Conservation (phyloP, 2,797 vertebrate species). For the Schizothorax lantsangensis region DNA sequence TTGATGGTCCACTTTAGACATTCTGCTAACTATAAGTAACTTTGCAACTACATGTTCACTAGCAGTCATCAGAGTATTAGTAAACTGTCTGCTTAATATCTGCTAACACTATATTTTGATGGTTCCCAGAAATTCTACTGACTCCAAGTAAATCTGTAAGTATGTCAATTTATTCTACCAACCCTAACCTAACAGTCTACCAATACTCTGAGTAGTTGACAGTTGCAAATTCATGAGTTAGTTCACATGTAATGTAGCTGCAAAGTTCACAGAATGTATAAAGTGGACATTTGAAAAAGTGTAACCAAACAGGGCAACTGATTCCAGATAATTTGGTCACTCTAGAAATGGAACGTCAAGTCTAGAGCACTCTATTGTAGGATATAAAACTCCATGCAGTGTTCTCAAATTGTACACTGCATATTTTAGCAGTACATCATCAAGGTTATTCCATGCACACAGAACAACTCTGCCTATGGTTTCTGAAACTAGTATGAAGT, state of each 20-base stretch:
- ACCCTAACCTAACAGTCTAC: background rate
- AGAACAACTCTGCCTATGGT: background rate
- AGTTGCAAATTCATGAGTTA: background rate
- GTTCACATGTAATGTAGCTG: background rate
- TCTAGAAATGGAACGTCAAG: background rate
- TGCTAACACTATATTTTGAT: background rate
- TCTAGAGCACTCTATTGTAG: background rate
- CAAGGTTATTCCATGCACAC: background rate
- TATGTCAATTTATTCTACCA: background rate
- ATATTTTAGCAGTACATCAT: background rate
- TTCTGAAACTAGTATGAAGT: background rate
- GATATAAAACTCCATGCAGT: background rate
- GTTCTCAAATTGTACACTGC: background rate
- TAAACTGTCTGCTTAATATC: background rate
- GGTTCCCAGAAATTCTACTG: background rate
- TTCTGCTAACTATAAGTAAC: background rate
- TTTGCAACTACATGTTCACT: background rate
- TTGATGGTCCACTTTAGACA: background rate
- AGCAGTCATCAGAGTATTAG: background rate
- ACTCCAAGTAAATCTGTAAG: background rate
- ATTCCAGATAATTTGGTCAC: background rate
- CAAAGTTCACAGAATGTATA: background rate
- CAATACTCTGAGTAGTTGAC: background rate
- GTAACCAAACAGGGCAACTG: background rate
- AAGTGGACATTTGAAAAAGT: too few relatives aligned